Conservation (phyloP, 2,113 vertebrate species). For the Pipa parva region DNA sequence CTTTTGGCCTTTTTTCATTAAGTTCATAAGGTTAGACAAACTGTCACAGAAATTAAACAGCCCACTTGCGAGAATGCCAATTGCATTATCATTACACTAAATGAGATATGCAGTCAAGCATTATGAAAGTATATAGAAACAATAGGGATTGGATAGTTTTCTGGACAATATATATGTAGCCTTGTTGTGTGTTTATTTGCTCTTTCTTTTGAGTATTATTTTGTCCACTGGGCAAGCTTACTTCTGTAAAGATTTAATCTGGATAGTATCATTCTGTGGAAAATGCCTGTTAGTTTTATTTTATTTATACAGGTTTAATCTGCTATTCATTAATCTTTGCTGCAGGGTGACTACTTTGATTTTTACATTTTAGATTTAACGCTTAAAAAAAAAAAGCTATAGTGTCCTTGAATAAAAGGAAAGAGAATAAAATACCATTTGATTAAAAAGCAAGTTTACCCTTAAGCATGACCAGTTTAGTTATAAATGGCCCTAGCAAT, state of each 20-base stretch:
- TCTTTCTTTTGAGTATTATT: conserved; percentile 51
- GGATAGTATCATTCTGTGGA: conserved; percentile 55
- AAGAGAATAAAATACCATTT: conserved; percentile 47
- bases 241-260: conserved; percentile 60
- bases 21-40: conserved; percentile 82
- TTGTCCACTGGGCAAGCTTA: conserved; percentile 52
- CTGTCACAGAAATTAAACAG: conserved; percentile 61
- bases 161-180: conserved; percentile 53
- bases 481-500: background rate
- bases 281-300: conserved; percentile 62
- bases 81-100: conserved; percentile 68
- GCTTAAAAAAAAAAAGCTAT: conserved; percentile 62
- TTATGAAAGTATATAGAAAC: conserved; percentile 54
- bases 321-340: conserved; percentile 59
- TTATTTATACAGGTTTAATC: conserved; percentile 66
- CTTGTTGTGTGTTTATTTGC: conserved; percentile 58
- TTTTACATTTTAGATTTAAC: conserved; percentile 62
- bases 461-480: conserved; percentile 5
- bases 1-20: conserved; percentile 53
- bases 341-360: conserved; percentile 67
- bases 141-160: conserved; percentile 48
- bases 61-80: conserved; percentile 60
- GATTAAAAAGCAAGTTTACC: conserved; percentile 44
- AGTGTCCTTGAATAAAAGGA: conserved; percentile 60
- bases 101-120: conserved; percentile 55